Conservation (phyloP, 2,888 invertebrate species). For the Caradrina clavipalpis region DNA sequence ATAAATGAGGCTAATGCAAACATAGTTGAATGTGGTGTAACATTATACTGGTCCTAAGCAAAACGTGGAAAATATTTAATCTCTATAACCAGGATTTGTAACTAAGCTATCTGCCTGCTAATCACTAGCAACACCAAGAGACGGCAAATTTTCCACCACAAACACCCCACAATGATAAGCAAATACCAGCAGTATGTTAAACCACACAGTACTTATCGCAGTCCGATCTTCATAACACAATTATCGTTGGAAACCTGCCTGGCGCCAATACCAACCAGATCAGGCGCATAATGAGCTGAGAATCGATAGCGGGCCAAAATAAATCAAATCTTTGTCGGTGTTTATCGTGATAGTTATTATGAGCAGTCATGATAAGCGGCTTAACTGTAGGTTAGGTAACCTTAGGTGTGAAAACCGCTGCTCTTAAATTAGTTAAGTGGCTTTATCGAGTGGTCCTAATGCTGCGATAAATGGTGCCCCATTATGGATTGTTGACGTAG, state of each 20-base stretch:
- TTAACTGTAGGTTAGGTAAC: conserved; percentile 72
- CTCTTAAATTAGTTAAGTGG: conserved; percentile 80
- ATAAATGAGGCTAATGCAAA: background rate
- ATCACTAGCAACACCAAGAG: conserved; percentile 9
- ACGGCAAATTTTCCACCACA: conserved; percentile 9
- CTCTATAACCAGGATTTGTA: background rate
- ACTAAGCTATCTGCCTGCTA: background rate
- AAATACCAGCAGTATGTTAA: conserved; percentile 40
- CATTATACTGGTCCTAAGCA: background rate
- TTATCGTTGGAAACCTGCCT: conserved; percentile 56
- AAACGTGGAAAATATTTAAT: background rate
- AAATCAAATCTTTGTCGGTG: conserved; percentile 60
- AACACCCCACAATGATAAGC: conserved; percentile 29
- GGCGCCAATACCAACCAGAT: conserved; percentile 57
- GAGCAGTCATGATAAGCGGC: conserved; percentile 68
- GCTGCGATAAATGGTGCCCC: conserved; percentile 71
- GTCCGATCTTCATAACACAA: conserved; percentile 55
- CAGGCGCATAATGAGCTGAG: conserved; percentile 47
- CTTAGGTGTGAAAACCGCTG: conserved; percentile 76
- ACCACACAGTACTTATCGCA: conserved; percentile 42
- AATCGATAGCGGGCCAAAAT: conserved; percentile 56
- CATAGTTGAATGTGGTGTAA: background rate
- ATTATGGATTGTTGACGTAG: conserved; percentile 61
- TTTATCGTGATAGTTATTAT: conserved; percentile 58
- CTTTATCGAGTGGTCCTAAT: conserved; percentile 76